These are phyloP conservation scores for Phyllostomus hastatus DNA, from an alignment of 2,113 vertebrate genomes.

Conservation along the genomic window DNA sequence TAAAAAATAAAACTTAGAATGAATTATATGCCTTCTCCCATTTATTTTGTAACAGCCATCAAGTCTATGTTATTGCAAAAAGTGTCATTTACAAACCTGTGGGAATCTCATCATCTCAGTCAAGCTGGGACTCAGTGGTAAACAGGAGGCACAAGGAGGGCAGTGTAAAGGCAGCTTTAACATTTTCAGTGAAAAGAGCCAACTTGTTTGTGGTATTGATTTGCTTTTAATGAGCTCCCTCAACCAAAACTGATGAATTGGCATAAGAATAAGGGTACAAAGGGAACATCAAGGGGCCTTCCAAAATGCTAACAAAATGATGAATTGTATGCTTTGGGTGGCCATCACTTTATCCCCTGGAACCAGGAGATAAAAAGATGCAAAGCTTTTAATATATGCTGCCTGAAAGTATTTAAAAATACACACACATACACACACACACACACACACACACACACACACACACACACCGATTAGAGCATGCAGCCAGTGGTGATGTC, in stretches of 20 bases:
- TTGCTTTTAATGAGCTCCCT: constrained; percentile 49
- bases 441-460: too few species aligned
- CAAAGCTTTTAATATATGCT: constrained; percentile 32
- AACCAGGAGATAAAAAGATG: constrained; percentile 31
- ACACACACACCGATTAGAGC: not conserved
- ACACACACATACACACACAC: too few species aligned
- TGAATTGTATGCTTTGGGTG: constrained; percentile 32
- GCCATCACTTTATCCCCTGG: constrained; percentile 16
- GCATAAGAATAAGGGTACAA: constrained; percentile 48
- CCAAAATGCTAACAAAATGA: constrained; percentile 46
- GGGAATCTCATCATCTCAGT: not conserved
- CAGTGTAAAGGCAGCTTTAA: not conserved
- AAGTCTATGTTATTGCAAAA: not conserved
- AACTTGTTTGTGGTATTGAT: constrained; percentile 47
- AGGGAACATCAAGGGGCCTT: constrained; percentile 29
- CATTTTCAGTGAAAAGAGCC: constrained; percentile 19
- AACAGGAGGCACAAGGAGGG: not conserved
- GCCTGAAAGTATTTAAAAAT: not conserved
- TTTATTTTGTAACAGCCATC: not conserved
- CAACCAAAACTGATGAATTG: constrained; percentile 54
- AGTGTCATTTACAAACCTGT: not conserved
- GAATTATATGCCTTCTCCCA: not conserved
- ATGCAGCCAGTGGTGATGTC: not conserved
- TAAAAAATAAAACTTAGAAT: not conserved
- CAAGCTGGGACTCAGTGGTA: not conserved